These are phyloP conservation scores for Emys orbicularis DNA, from an alignment of 2,797 vertebrate species.

Conservation along the genomic window DNA sequence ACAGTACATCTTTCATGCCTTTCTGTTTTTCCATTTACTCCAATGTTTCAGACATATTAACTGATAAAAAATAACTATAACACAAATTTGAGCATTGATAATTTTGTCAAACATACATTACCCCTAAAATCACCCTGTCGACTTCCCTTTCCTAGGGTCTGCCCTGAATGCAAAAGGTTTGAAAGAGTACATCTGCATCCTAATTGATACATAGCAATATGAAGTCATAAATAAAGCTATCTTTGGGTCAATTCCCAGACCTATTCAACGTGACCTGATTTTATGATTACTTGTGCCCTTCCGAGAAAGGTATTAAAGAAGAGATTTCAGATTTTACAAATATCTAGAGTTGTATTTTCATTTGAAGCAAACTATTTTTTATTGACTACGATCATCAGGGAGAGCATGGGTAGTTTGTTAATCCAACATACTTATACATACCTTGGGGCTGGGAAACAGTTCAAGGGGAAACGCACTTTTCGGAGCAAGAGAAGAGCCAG, in stretches of 20 bases:
- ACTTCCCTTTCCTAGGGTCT: neutral
- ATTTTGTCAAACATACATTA: neutral
- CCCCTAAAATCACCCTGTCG: neutral
- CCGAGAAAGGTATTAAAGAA: neutral
- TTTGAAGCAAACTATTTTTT: neutral
- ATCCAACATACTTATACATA: neutral
- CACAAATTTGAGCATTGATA: neutral
- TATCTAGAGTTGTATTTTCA: neutral
- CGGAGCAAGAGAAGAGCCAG: neutral
- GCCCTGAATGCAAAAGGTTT: neutral
- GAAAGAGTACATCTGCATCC: neutral
- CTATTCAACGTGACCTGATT: neutral
- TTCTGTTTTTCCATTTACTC: neutral
- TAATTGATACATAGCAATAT: rapidly evolving
- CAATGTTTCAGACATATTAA: neutral
- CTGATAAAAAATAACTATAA: neutral
- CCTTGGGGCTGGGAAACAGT: neutral
- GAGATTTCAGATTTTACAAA: neutral
- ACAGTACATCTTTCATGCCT: neutral
- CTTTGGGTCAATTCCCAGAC: neutral
- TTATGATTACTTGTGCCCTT: neutral
- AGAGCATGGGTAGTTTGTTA: neutral
- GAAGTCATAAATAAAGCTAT: neutral
- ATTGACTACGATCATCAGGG: neutral
- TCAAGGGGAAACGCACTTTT: neutral